phyloP scores from a whole-genome alignment of 2,797 vertebrate species.

The Gobionotothen gibberifrons region DNA sequence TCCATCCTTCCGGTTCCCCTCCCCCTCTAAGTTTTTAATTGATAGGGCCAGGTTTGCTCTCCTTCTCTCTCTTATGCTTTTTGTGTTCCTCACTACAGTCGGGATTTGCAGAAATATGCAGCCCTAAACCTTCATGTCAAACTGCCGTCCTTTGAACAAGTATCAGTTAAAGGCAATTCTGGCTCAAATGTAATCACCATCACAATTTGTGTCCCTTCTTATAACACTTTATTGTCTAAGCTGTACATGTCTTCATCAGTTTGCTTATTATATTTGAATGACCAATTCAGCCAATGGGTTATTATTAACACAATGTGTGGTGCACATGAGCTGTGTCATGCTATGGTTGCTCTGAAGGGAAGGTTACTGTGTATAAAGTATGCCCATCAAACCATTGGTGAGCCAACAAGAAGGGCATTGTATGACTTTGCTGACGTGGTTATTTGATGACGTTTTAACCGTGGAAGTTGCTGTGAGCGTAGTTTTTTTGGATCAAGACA shows the following conservation, averaged over 20 bases:
- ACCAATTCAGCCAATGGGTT: conserved; percentile 13
- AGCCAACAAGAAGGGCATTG: conserved; percentile 75
- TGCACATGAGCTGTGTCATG: conserved; percentile 29
- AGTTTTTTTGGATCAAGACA: conserved; percentile 69
- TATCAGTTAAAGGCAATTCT: conserved; percentile 22
- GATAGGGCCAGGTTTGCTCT: conserved; percentile 74
- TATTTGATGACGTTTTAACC: conserved; percentile 66
- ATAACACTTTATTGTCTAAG: conserved; percentile 9
- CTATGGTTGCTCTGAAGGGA: conserved; percentile 43
- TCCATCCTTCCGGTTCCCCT: conserved; percentile 80
- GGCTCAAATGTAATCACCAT: conserved; percentile 8
- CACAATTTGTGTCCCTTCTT: conserved; percentile 13
- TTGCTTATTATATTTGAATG: conserved; percentile 21
- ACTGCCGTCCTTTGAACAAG: conserved; percentile 25
- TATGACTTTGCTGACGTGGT: conserved; percentile 70
- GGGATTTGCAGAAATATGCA: conserved; percentile 64
- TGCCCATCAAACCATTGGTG: conserved; percentile 47
- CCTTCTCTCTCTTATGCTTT: conserved; percentile 49
- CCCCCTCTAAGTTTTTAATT: conserved; percentile 77
- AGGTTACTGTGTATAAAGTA: conserved; percentile 50
- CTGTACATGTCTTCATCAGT: conserved; percentile 13
- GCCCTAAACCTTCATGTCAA: conserved; percentile 51
- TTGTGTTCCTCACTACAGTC: conserved; percentile 51
- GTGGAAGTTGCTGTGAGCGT: conserved; percentile 70
- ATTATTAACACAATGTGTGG: conserved; percentile 18